phyloP scores from a whole-genome alignment of 2,113 vertebrate genomes.

The Narcine bancroftii region DNA sequence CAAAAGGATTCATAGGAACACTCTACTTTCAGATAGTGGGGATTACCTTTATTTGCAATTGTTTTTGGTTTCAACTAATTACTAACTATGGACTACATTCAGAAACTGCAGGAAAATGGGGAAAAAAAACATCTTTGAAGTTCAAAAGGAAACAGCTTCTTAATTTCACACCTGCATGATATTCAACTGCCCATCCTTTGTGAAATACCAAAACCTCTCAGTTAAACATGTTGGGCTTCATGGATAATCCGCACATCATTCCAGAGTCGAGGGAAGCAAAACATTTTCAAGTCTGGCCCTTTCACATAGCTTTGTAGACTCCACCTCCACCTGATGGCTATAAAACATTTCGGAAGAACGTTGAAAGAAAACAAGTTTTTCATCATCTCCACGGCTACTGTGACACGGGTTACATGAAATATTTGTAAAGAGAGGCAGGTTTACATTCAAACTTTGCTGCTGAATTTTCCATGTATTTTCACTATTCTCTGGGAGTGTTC shows the following conservation, averaged over 20 bases:
- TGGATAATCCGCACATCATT: neutral
- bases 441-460: conserved; percentile 17
- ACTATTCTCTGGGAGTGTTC: neutral
- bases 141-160: neutral
- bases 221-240: neutral
- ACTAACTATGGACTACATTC: neutral
- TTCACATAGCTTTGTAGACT: conserved; percentile 21
- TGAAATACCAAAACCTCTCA: neutral
- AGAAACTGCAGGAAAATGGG: neutral
- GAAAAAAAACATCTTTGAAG: neutral
- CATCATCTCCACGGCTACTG: neutral
- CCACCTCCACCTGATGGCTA: neutral
- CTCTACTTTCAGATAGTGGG: too few relatives aligned
- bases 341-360: conserved; percentile 25
- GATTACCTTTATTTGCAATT: neutral
- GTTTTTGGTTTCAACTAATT: neutral
- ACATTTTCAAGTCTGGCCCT: too few relatives aligned
- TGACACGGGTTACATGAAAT: conserved; percentile 18
- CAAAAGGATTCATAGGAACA: too few relatives aligned
- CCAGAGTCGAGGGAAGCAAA: neutral
- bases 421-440: conserved; percentile 24
- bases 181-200: neutral
- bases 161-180: neutral
- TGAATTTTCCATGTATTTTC: conserved; percentile 9
- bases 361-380: conserved; percentile 24